Base-by-base conservation (phyloP, 2,113 vertebrate genomes). In the Colinus virginianus region DNA sequence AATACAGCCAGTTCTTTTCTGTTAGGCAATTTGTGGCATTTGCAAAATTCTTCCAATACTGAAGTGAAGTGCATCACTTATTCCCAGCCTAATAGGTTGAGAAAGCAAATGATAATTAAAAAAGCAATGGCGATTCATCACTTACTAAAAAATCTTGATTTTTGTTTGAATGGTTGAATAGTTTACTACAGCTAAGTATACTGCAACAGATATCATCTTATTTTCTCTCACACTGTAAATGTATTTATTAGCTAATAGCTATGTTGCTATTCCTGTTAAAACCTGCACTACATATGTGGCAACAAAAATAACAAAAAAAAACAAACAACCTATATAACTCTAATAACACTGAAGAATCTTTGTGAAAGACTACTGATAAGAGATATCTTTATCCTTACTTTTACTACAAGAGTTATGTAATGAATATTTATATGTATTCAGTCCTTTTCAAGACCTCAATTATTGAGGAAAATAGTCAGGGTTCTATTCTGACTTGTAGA, bases 51-150 rank as follows among this genome's bases (percentile, higher is more conserved):
- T 49, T 86, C 28, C 8, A 85, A 10, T n/a, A 21, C 4, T 38
- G 48, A 79, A 13, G 2, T 13, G 17, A 77, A 11, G 2, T 10
- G 13, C 1, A 3, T 5, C 53, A 62, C 26, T 86, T 42, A n/a
- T 72, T 90, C 42, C 8, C 20, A 30, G 28, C 9, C 9, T 61
- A 58, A 25, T 15, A 32, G 14, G 8, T 0, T 75, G 79, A 25
- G 38, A 94, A 90, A 93, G 20, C 6, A 88, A 83, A 67, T 21
- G 4, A 11, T 36, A 13, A 76, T 46, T 22, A 62, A 69, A 76
- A 78, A 77, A 64, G 3, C 10, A 88, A 23, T 16, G 1, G 5
- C 2, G 76, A 80, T 61, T 70, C 55, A 6, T 46, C 51, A 58
- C 8, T 62, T 67, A 8, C 1, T 40, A 22, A 63, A 70, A 32